A percentile compares a stretch with the other conserved stretches of the same genome.
phyloP scores from a whole-genome alignment of 2,113 vertebrate species.

The Anguilla japonica region DNA sequence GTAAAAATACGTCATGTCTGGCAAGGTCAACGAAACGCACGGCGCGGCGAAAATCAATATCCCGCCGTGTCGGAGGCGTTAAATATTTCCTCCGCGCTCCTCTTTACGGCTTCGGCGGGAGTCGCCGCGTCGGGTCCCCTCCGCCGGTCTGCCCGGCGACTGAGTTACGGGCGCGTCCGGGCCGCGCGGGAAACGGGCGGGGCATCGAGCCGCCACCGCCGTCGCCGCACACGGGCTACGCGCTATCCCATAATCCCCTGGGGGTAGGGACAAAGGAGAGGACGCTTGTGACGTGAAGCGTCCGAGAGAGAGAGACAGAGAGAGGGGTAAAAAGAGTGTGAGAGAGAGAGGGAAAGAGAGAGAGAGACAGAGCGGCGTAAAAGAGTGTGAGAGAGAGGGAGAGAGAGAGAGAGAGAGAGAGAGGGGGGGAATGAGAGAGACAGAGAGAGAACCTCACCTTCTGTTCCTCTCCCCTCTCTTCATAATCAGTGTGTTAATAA shows the following conservation, averaged over 20 bases:
- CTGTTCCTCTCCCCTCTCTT: too few species aligned
- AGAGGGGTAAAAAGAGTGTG: slow-evolving; percentile 38
- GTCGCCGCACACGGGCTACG: neutral
- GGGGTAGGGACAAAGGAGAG: neutral
- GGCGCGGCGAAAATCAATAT: slow-evolving; percentile 21
- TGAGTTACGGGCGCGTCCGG: slow-evolving; percentile 20
- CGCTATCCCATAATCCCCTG: neutral
- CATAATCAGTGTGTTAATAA: too few species aligned
- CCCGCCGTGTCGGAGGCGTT: slow-evolving; percentile 19
- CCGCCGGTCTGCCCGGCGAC: neutral
- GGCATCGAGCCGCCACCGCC: slow-evolving; percentile 50
- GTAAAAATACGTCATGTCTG: slow-evolving; percentile 29
- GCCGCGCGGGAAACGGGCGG: neutral
- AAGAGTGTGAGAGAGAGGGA: too few species aligned
- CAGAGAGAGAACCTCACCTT: slow-evolving; percentile 26
- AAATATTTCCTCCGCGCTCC: slow-evolving; percentile 27
- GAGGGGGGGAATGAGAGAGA: slow-evolving; percentile 52
- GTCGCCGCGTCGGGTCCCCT: slow-evolving; percentile 9
- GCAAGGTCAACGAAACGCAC: slow-evolving; percentile 27
- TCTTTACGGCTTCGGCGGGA: slow-evolving; percentile 11
- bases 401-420: slow-evolving; percentile 40
- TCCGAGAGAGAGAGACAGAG: slow-evolving; percentile 34
- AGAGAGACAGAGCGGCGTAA: too few species aligned
- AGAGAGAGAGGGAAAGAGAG: slow-evolving; percentile 65
- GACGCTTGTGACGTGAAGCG: slow-evolving; percentile 12